Base-by-base conservation (phyloP, 2,113 vertebrate genomes). In the Eira barbara region DNA sequence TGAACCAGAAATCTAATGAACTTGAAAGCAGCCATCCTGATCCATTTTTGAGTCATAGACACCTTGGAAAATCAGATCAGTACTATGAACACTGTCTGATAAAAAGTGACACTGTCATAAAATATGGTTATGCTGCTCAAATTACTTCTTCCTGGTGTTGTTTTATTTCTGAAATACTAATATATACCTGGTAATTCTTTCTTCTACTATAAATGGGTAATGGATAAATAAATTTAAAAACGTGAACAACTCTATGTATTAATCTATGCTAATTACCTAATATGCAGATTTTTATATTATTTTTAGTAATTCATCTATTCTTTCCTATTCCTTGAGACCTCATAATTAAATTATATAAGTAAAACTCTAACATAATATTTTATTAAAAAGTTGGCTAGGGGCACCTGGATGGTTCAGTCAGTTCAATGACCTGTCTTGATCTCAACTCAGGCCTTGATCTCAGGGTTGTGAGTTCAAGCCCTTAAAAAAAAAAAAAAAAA, bases 161-260 rank as follows among this genome's bases (percentile, higher is more conserved):
- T 71, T 92, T 63, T 88, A 96, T 80, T 93, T 52, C 15, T 95
- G 23, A 94, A 94, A 89, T 93, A 89, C 27, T 94, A 94, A 92
- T 18, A 47, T n/a, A 27, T 45, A 86, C 31, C 25, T 87, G 27
- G 36, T 42, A 71, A 69, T 49, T 10, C 23, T 74, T 69, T 55
- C 12, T 89, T 86, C 36, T 82, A 21, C 29, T 65, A 65, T 14
- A 89, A 21, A 21, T 52, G 21, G 27, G 18, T 86, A 78, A 57
- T 39, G 6, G 15, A 61, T 76, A 39, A 47, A 78, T 7, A n/a
- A 14, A 59, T 57, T 83, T 92, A 31, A 61, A 83, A 84, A 74
- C 71, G 10, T 55, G 42, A 83, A 69, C 0, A 42, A 36, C 3
- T 81, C 6, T 78, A 36, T 49, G 2, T 42, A 57, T 93, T 78